These are phyloP conservation scores for Macquaria australasica DNA, from an alignment of 2,113 vertebrate species.

Conservation along the genomic window DNA sequence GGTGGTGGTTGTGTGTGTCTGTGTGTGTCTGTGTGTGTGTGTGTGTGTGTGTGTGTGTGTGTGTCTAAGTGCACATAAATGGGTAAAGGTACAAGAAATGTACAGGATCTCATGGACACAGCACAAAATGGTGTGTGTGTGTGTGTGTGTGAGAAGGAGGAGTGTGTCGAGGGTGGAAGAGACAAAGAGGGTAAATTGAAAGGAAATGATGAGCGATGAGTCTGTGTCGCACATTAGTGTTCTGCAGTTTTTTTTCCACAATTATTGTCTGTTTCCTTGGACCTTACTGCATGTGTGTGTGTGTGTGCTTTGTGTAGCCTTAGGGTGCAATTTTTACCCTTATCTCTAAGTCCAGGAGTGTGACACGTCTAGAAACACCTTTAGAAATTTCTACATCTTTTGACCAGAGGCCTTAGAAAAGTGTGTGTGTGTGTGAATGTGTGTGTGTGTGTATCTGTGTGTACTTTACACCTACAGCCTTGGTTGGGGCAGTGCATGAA, in stretches of 20 bases:
- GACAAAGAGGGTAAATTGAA: conserved; percentile 82
- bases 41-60: conserved; percentile 12
- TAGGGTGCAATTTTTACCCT: conserved; percentile 57
- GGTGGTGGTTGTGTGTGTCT: not conserved
- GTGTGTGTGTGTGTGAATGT: conserved; percentile 12
- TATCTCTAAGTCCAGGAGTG: conserved; percentile 61
- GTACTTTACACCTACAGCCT: conserved; percentile 20
- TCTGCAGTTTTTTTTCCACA: conserved; percentile 58
- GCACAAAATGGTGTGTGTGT: conserved; percentile 33
- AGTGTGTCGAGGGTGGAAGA: conserved; percentile 67
- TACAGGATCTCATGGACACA: conserved; percentile 14
- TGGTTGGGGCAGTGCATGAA: conserved; percentile 9
- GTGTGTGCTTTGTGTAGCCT: conserved; percentile 37
- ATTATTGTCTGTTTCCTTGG: conserved; percentile 66
- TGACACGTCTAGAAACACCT: conserved; percentile 57
- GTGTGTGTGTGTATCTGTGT: not conserved
- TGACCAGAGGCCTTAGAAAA: conserved; percentile 55
- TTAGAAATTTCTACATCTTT: conserved; percentile 66
- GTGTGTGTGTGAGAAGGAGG: conserved; percentile 42
- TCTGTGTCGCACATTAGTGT: conserved; percentile 80
- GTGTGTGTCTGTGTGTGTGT: conserved; percentile 19
- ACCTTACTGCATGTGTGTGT: conserved; percentile 9
- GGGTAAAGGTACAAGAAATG: conserved; percentile 32
- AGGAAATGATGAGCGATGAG: conserved; percentile 83
- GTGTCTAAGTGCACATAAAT: conserved; percentile 13